Percentiles rank a stretch among this genome's conserved stretches.
phyloP scores from a whole-genome alignment of 1,140 invertebrate genomes.

The Acyrthosiphon pisum region DNA sequence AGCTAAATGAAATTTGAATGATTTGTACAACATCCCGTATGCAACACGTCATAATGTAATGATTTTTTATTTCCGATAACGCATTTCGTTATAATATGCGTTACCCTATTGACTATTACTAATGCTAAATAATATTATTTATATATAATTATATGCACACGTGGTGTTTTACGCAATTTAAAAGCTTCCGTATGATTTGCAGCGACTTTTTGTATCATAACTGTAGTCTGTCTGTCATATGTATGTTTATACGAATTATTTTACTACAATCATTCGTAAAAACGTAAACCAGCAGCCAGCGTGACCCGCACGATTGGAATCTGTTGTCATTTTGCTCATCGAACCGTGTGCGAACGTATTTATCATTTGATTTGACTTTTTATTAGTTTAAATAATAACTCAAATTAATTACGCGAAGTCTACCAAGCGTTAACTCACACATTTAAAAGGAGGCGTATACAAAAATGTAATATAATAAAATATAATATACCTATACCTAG shows the following conservation, averaged over 20 bases:
- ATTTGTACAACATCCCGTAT: neutral
- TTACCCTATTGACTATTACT: neutral
- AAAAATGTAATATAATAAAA: neutral
- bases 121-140: too few species aligned
- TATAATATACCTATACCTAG: neutral
- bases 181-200: neutral
- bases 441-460: neutral
- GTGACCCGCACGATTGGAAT: neutral
- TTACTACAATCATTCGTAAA: neutral
- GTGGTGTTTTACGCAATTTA: neutral
- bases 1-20: neutral
- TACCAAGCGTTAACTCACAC: neutral
- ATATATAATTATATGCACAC: neutral
- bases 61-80: too few species aligned
- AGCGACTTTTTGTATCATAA: neutral
- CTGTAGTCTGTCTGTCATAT: neutral
- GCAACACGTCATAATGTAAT: neutral
- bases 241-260: neutral
- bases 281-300: neutral
- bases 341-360: neutral
- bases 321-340: neutral
- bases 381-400: conserved; percentile 1
- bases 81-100: neutral
- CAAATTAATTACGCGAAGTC: neutral
- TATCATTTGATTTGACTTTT: neutral